Evolutionary conservation across 1,140 invertebrate genomes (phyloP).

Genomic region (Diabrotica virgifera): DNA sequence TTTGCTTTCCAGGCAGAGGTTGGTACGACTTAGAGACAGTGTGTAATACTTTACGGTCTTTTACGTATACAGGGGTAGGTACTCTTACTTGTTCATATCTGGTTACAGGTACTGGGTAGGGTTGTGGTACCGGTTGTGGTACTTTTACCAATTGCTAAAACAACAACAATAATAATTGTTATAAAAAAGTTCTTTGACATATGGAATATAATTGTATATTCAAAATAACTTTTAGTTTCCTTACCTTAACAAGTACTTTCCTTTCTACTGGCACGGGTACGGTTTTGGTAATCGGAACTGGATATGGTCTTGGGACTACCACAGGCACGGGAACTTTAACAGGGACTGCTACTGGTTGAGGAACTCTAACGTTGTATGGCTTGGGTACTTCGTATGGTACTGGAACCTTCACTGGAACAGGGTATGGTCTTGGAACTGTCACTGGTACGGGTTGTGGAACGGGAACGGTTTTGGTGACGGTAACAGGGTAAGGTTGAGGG

Average conservation of each 20-base stretch:
- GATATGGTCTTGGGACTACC: constrained; percentile 31
- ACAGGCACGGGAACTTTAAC: constrained; percentile 29
- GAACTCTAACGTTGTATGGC: constrained; percentile 38
- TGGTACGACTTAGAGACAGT: not conserved
- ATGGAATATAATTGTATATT: not conserved
- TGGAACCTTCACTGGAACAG: constrained; percentile 28
- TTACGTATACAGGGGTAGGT: constrained; percentile 24
- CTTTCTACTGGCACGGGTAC: constrained; percentile 19
- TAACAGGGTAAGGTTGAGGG: constrained; percentile 47
- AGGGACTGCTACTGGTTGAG: constrained; percentile 35
- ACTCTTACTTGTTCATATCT: constrained; percentile 38
- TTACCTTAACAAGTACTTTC: constrained; percentile 13
- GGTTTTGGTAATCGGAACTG: constrained; percentile 21
- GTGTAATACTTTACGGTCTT: constrained; percentile 11
- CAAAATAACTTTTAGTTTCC: not conserved
- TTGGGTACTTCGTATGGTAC: constrained; percentile 35
- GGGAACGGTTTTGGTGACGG: constrained; percentile 30
- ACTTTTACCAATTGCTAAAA: constrained; percentile 17
- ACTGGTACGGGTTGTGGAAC: constrained; percentile 32
- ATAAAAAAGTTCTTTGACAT: not conserved
- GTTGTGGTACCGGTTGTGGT: constrained; percentile 41
- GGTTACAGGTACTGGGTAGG: constrained; percentile 35
- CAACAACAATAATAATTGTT: not conserved
- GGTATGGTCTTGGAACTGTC: constrained; percentile 29
- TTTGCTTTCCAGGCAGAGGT: too few relatives aligned